Conservation (phyloP, 2,113 vertebrate species). For the Eurystomus gularis region DNA sequence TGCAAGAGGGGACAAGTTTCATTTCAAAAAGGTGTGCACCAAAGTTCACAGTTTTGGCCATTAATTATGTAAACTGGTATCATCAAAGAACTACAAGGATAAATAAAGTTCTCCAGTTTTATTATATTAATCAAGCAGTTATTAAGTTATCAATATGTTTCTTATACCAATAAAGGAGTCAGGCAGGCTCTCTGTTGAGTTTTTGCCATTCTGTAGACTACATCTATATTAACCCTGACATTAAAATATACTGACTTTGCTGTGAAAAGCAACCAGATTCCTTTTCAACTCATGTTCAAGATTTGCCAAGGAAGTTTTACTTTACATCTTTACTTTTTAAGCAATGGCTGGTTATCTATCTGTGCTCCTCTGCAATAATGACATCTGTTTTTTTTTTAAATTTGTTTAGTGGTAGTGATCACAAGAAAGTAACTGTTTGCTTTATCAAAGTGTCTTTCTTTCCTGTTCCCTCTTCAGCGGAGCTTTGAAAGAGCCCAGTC, state of each 20-base stretch:
- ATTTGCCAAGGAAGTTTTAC: neutral
- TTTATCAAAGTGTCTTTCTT: neutral
- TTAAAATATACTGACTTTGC: neutral
- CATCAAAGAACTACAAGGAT: neutral
- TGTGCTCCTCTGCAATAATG: neutral
- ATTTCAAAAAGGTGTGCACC: neutral
- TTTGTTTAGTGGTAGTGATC: neutral
- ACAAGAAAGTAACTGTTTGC: neutral
- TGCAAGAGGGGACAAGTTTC: neutral
- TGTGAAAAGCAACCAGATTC: neutral
- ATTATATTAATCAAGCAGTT: neutral
- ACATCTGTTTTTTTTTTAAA: neutral
- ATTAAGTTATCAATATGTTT: neutral
- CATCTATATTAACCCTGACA: neutral
- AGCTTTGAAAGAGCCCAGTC: neutral
- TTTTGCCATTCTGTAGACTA: neutral
- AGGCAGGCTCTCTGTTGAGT: neutral
- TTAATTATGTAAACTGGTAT: neutral
- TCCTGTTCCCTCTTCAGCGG: neutral
- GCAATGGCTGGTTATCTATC: neutral
- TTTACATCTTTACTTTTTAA: neutral
- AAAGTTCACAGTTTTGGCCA: neutral
- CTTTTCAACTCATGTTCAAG: neutral
- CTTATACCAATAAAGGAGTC: neutral
- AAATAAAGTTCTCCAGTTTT: neutral